Evolutionary conservation across 2,113 vertebrate genomes (phyloP).

Genomic region (Scatophagus argus): DNA sequence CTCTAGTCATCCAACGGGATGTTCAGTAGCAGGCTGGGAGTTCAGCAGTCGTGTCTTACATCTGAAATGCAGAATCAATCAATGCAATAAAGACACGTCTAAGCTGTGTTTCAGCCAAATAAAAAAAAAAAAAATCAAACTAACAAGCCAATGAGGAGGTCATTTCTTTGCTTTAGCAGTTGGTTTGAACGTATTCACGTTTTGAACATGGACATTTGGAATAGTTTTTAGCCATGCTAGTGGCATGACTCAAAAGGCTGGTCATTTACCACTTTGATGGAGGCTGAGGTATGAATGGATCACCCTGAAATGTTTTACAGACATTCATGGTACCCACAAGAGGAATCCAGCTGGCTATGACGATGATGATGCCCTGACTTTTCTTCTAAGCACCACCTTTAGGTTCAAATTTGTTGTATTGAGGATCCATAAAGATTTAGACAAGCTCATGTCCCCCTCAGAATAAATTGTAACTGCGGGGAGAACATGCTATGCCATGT

Average conservation of each 20-base stretch:
- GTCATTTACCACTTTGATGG: neutral
- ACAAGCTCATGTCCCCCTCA: too few relatives aligned
- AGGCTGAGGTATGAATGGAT: neutral
- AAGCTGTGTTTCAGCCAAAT: constrained; percentile 33
- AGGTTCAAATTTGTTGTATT: neutral
- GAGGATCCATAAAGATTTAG: too few relatives aligned
- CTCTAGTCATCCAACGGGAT: neutral
- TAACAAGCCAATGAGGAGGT: neutral
- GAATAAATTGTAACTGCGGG: too few relatives aligned
- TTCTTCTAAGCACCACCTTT: neutral
- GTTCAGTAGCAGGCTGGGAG: neutral
- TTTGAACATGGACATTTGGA: neutral
- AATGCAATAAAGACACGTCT: constrained; percentile 32
- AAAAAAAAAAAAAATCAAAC: neutral
- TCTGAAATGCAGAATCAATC: constrained; percentile 20
- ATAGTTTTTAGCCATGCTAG: neutral
- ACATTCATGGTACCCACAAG: neutral
- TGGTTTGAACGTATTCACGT: neutral
- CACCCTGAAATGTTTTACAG: too few relatives aligned
- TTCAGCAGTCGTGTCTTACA: neutral
- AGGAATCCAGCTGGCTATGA: neutral
- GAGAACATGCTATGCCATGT: too few relatives aligned
- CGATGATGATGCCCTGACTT: neutral
- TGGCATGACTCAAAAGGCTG: neutral
- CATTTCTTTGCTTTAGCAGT: neutral